These are phyloP conservation scores for Progne subis DNA, from an alignment of 2,113 vertebrate genomes.

Conservation along the genomic window DNA sequence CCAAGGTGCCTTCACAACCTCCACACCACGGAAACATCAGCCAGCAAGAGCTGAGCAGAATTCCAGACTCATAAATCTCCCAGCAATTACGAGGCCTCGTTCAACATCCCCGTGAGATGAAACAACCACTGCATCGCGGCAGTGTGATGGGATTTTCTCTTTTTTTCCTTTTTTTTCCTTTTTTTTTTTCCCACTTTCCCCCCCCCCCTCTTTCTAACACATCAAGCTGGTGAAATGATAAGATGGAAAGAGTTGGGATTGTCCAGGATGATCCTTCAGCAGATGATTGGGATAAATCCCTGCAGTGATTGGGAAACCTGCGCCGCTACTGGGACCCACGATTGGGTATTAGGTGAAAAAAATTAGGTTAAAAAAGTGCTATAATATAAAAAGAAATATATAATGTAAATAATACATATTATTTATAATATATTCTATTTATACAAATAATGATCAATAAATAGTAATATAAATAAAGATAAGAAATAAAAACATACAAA, in stretches of 20 bases:
- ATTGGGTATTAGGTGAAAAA: not conserved
- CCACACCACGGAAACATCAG: not conserved
- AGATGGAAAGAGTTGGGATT: not conserved
- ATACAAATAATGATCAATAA: not conserved
- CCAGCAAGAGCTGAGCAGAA: not conserved
- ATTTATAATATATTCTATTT: not conserved
- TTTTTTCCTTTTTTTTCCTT: accelerated
- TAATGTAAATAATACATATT: not conserved
- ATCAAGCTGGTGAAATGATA: not conserved
- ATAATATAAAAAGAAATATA: not conserved
- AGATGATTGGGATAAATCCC: not conserved
- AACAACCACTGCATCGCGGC: not conserved
- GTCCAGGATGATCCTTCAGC: not conserved
- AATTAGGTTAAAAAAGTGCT: not conserved
- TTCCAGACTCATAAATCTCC: slow-evolving; percentile 40
- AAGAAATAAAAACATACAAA: not conserved
- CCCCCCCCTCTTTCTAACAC: not conserved
- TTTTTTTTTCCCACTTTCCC: not conserved
- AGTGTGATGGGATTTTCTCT: not conserved
- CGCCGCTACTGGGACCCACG: not conserved
- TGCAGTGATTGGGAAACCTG: not conserved
- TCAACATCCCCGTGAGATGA: not conserved
- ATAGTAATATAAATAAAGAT: not conserved
- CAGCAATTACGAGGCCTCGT: not conserved
- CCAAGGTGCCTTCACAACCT: slow-evolving; percentile 23